These are phyloP conservation scores for Rhysida immarginata DNA, from an alignment of 1,140 invertebrate species.

Conservation along the genomic window DNA sequence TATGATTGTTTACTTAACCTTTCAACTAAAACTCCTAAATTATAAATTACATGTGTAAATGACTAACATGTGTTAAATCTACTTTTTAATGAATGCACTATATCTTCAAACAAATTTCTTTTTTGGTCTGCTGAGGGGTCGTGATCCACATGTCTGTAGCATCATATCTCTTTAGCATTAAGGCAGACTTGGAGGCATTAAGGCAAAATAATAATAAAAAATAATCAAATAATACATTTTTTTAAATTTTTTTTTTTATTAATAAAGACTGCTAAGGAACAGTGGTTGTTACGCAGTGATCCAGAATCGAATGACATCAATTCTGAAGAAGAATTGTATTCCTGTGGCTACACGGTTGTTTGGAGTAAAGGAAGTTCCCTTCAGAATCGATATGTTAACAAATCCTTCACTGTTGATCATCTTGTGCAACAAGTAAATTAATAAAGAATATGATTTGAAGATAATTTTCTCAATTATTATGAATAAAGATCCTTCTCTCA, in stretches of 20 bases:
- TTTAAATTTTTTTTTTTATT: constrained; percentile 19
- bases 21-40: too few relatives aligned
- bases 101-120: too few relatives aligned
- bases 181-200: too few relatives aligned
- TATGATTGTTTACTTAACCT: too few relatives aligned
- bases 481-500: too few relatives aligned
- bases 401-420: constrained; percentile 60
- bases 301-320: constrained; percentile 7
- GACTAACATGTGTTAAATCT: too few relatives aligned
- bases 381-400: constrained; percentile 25
- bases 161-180: too few relatives aligned
- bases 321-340: constrained; percentile 78
- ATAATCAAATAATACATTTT: neutral
- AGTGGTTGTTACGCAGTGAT: constrained; percentile 9
- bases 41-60: neutral
- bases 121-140: too few relatives aligned
- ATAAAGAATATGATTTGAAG: too few relatives aligned
- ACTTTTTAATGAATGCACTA: too few relatives aligned
- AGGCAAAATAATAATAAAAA: neutral
- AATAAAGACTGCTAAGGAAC: constrained; percentile 20
- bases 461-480: too few relatives aligned
- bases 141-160: too few relatives aligned
- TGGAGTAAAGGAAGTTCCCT: constrained; percentile 41
- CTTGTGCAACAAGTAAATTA: constrained; percentile 63
- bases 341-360: constrained; percentile 63